Evolutionary conservation across 2,797 vertebrate species (phyloP).

Genomic region (Chiroxiphia lanceolata): DNA sequence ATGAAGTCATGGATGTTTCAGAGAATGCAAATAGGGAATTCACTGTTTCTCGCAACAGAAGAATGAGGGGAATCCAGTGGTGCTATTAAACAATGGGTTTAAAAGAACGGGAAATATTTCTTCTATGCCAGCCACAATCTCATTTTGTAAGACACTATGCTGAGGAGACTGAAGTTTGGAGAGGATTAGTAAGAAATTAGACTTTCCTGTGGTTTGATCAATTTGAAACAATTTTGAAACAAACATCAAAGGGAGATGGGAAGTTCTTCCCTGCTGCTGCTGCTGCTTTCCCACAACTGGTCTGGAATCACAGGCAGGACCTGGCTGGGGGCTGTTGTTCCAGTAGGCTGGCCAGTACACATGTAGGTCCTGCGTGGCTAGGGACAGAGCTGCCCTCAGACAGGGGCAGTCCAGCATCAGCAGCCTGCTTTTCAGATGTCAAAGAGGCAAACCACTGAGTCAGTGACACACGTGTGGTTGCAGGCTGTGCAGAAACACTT

Average conservation of each 20-base stretch:
- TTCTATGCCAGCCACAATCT: neutral
- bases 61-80: neutral
- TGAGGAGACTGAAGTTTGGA: neutral
- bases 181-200: neutral
- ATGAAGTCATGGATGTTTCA: neutral
- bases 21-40: neutral
- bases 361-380: neutral
- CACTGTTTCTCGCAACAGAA: neutral
- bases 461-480: fast-evolving
- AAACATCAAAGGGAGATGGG: neutral
- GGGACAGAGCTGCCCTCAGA: neutral
- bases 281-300: neutral
- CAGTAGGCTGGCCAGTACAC: neutral
- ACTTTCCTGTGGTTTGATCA: neutral
- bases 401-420: neutral
- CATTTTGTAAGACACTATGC: neutral
- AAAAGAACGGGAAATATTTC: neutral
- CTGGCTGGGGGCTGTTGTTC: neutral
- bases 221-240: neutral
- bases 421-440: neutral
- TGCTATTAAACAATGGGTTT: neutral
- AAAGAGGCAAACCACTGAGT: neutral
- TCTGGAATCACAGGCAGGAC: neutral
- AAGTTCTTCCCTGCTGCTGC: neutral
- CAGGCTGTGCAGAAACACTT: neutral